phyloP scores from a whole-genome alignment of 2,888 invertebrate genomes.

The Sthenelais limicola region DNA sequence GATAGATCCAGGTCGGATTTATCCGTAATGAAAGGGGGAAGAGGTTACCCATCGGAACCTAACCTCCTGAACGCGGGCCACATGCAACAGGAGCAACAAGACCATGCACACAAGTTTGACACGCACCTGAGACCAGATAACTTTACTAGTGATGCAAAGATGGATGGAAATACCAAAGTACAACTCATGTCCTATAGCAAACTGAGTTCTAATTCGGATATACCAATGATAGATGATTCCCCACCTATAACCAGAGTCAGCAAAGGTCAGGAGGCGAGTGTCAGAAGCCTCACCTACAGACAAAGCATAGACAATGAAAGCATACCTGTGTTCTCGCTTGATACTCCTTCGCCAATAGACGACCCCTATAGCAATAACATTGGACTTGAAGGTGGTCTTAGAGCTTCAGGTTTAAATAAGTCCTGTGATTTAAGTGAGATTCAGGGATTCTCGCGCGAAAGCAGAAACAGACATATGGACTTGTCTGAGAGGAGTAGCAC shows the following conservation, averaged over 20 bases:
- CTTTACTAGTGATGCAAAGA: too few species aligned
- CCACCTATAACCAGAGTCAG: too few species aligned
- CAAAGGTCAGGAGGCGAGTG: too few species aligned
- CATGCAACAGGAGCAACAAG: too few species aligned
- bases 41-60: slow-evolving; percentile 2
- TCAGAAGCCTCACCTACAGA: too few species aligned
- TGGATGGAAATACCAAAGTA: too few species aligned
- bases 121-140: too few species aligned
- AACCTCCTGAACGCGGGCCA: neutral
- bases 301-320: too few species aligned
- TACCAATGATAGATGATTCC: slow-evolving; percentile 23
- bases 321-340: neutral
- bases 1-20: slow-evolving; percentile 16
- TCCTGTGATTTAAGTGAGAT: slow-evolving; percentile 23
- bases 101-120: neutral
- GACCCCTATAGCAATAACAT: too few species aligned
- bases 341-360: neutral
- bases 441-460: neutral
- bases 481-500: neutral
- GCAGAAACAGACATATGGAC: neutral
- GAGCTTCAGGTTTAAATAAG: slow-evolving; percentile 13
- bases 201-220: neutral
- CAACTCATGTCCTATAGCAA: neutral
- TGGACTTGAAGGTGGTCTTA: too few species aligned
- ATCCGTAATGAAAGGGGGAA: neutral